Conservation (phyloP, 2,888 invertebrate genomes). For the Rhamnusium bicolor region DNA sequence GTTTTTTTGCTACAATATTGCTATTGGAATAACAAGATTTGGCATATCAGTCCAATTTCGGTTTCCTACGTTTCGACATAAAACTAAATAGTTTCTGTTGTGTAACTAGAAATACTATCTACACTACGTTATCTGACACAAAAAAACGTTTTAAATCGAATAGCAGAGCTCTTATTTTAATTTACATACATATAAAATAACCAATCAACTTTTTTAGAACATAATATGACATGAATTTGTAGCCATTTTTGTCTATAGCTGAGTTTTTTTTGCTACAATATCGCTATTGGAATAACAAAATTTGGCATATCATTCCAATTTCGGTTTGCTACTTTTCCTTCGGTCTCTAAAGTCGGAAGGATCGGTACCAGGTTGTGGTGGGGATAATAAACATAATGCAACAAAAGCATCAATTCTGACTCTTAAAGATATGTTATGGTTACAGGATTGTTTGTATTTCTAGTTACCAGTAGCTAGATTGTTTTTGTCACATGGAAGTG, state of each 20-base stretch:
- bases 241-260: no score
- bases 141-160: no score
- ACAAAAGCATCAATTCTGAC: no score
- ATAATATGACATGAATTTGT: no score
- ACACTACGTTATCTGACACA: no score
- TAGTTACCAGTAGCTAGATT: neutral
- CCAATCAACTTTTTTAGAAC: no score
- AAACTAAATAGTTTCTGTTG: no score
- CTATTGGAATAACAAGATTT: neutral
- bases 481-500: no score
- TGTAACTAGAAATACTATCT: no score
- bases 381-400: neutral
- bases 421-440: no score
- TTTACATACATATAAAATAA: no score
- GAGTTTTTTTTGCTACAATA: neutral
- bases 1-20: neutral
- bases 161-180: no score
- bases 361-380: neutral
- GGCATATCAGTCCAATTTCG: neutral
- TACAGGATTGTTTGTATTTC: neutral
- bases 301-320: neutral
- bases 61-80: neutral
- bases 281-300: neutral
- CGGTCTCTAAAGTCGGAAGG: neutral
- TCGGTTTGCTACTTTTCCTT: neutral